phyloP scores from a whole-genome alignment of 2,888 invertebrate species.

The Strigamia maritima region DNA sequence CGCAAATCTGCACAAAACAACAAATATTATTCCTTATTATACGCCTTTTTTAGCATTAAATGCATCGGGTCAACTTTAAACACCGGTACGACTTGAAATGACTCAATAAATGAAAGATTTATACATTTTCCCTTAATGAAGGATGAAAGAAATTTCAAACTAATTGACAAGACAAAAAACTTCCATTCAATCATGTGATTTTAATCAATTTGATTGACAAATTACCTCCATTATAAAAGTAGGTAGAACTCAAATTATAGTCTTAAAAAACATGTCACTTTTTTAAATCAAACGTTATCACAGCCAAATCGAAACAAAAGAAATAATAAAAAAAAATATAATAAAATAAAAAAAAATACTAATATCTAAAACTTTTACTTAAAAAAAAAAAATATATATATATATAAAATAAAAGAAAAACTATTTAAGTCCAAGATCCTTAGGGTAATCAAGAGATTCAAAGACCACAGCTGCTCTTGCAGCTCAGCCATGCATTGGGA shows the following conservation, averaged over 20 bases:
- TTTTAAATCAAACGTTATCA: too few species aligned
- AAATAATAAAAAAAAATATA: too few species aligned
- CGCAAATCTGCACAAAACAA: neutral
- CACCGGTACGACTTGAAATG: neutral
- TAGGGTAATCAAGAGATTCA: neutral
- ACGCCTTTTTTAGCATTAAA: neutral
- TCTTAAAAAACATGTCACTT: too few species aligned
- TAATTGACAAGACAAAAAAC: neutral
- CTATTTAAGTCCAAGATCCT: neutral
- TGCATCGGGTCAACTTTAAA: neutral
- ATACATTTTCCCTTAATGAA: neutral
- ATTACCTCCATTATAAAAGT: neutral
- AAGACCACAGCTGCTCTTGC: neutral
- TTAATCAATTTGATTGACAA: neutral
- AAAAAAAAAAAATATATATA: too few species aligned
- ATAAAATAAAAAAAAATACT: too few species aligned
- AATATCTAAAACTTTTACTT: too few species aligned
- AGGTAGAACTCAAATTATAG: too few species aligned
- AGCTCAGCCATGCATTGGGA: neutral
- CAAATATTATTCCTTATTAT: neutral
- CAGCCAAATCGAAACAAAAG: too few species aligned
- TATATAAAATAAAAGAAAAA: neutral
- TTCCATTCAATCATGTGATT: neutral
- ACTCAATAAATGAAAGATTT: neutral
- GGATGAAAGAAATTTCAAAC: neutral